Percentiles rank a stretch among this genome's conserved stretches.
Conservation (phyloP, 1,140 invertebrate species). For the Drosophila mojavensis region DNA sequence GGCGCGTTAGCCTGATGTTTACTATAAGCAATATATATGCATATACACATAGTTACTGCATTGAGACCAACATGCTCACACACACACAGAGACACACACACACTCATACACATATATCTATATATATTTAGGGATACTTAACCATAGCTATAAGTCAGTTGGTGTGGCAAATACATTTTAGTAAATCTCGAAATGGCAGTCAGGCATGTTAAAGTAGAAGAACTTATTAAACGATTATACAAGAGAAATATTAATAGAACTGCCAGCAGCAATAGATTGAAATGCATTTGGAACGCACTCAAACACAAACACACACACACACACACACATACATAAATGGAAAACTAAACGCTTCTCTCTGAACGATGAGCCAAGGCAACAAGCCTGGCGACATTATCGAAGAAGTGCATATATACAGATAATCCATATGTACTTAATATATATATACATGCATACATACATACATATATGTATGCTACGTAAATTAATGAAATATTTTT, state of each 20-base stretch:
- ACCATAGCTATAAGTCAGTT: constrained; percentile 64
- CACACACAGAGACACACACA: constrained; percentile 32
- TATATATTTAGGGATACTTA: constrained; percentile 39
- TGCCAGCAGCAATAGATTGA: constrained; percentile 33
- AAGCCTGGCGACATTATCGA: constrained; percentile 15
- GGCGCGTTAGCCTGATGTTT: constrained; percentile 74
- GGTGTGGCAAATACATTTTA: constrained; percentile 75
- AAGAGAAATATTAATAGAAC: constrained; percentile 5
- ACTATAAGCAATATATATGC: constrained; percentile 76
- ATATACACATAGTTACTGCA: constrained; percentile 50
- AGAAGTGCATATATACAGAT: constrained; percentile 16
- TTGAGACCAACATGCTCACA: constrained; percentile 51
- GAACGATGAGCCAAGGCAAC: constrained; percentile 41
- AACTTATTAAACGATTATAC: background rate
- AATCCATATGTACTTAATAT: constrained; percentile 37
- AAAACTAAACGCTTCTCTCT: constrained; percentile 77
- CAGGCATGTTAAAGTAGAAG: background rate
- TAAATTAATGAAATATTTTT: constrained; percentile 66
- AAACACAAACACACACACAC: too few species aligned
- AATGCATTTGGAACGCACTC: constrained; percentile 45
- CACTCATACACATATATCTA: too few species aligned
- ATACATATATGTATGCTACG: background rate
- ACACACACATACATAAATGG: constrained; percentile 36
- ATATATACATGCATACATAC: constrained; percentile 14
- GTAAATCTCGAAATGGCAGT: constrained; percentile 16